Evolutionary conservation across 2,113 vertebrate genomes (phyloP).

Genomic region (Geococcyx californianus): DNA sequence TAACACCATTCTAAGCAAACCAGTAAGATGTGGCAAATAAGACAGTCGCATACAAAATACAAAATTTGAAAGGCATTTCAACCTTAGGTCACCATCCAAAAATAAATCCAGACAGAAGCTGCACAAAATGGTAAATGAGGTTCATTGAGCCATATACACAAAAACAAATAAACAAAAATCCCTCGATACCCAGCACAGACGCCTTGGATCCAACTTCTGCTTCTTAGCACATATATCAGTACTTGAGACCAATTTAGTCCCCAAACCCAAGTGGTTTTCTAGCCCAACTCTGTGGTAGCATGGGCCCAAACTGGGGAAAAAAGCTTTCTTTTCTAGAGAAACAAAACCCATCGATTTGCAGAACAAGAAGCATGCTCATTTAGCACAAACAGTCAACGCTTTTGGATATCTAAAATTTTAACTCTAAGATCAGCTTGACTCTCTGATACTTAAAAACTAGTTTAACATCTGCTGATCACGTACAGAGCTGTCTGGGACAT

Average conservation of each 20-base stretch:
- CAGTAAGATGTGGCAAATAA: background rate
- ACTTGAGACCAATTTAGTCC: background rate
- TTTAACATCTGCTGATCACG: background rate
- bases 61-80: background rate
- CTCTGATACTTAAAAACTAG: background rate
- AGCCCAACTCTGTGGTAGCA: background rate
- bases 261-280: background rate
- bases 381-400: background rate
- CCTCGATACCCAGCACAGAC: background rate
- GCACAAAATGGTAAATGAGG: background rate
- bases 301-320: background rate
- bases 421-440: background rate
- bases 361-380: background rate
- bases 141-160: background rate
- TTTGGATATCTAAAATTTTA: background rate
- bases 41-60: background rate
- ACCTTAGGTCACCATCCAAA: background rate
- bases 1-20: background rate
- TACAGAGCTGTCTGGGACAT: background rate
- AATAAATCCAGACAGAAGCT: background rate
- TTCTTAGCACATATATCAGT: background rate
- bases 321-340: background rate
- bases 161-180: background rate
- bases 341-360: background rate
- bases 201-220: rapidly evolving